Percentiles rank a stretch among this genome's conserved stretches.
Evolutionary conservation across 2,113 vertebrate genomes (phyloP).

Genomic region (Siniperca knerii): DNA sequence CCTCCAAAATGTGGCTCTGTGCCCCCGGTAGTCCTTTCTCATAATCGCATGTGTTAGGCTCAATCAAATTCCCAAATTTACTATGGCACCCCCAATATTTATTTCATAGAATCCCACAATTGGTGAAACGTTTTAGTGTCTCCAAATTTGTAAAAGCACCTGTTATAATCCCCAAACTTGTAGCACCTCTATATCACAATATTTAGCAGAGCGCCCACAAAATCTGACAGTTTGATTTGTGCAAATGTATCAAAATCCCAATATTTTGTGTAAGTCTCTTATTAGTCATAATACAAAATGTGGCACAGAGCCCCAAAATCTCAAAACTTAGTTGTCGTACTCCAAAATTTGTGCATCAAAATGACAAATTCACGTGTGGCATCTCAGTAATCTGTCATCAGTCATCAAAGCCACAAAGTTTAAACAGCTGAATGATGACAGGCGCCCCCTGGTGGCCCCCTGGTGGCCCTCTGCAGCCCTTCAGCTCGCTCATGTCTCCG

Average conservation of each 20-base stretch:
- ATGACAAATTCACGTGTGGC: neutral
- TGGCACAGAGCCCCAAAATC: neutral
- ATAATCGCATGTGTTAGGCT: no score
- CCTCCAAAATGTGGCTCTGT: neutral
- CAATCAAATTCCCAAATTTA: neutral
- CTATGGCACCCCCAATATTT: neutral
- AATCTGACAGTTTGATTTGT: neutral
- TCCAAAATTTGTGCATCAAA: neutral
- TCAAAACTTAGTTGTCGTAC: neutral
- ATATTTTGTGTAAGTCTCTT: no score
- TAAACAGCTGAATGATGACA: neutral
- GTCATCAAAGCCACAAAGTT: neutral
- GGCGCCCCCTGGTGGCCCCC: neutral
- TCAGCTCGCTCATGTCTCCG: no score
- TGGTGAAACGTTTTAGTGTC: neutral
- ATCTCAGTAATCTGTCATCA: no score
- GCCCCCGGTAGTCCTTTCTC: no score
- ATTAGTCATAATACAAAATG: neutral
- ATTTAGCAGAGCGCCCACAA: no score
- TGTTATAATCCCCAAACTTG: neutral
- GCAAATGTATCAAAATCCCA: no score
- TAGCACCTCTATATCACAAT: neutral
- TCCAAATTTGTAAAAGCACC: no score
- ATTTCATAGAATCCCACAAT: neutral
- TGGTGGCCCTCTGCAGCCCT: neutral